Evolutionary conservation across 2,113 vertebrate genomes (phyloP).

Genomic region (Vulpes vulpes): DNA sequence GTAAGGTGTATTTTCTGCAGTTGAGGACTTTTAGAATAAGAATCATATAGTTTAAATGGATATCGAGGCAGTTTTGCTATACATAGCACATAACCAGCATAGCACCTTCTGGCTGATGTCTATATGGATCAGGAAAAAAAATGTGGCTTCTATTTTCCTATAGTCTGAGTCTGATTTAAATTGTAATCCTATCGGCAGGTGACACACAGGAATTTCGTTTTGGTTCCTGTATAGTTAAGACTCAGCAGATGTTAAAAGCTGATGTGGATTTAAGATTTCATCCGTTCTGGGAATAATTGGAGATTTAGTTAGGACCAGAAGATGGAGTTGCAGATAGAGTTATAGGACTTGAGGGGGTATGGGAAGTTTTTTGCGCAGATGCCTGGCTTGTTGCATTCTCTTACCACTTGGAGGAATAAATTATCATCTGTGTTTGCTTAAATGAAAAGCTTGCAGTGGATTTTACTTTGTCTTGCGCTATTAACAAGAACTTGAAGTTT

Average conservation of each 20-base stretch:
- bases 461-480: constrained; percentile 47
- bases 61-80: not conserved
- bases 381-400: constrained; percentile 34
- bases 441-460: constrained; percentile 44
- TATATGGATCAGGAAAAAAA: not conserved
- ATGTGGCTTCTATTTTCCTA: not conserved
- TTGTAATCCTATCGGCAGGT: constrained; percentile 57
- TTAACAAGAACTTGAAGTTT: constrained; percentile 41
- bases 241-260: constrained; percentile 68
- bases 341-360: constrained; percentile 15
- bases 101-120: not conserved
- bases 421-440: constrained; percentile 33
- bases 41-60: not conserved
- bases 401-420: constrained; percentile 55
- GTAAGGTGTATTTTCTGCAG: not conserved
- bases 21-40: not conserved
- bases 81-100: accelerated
- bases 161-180: constrained; percentile 57
- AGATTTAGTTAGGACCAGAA: constrained; percentile 51
- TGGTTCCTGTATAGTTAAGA: constrained; percentile 63
- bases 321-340: not conserved
- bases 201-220: not conserved
- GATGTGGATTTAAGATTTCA: constrained; percentile 69
- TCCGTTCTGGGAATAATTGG: constrained; percentile 56
- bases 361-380: constrained; percentile 48